Percentiles rank a stretch among this genome's conserved stretches.
These are phyloP conservation scores for Urosaurus nigricauda DNA, from an alignment of 2,797 vertebrate species.

Conservation along the genomic window DNA sequence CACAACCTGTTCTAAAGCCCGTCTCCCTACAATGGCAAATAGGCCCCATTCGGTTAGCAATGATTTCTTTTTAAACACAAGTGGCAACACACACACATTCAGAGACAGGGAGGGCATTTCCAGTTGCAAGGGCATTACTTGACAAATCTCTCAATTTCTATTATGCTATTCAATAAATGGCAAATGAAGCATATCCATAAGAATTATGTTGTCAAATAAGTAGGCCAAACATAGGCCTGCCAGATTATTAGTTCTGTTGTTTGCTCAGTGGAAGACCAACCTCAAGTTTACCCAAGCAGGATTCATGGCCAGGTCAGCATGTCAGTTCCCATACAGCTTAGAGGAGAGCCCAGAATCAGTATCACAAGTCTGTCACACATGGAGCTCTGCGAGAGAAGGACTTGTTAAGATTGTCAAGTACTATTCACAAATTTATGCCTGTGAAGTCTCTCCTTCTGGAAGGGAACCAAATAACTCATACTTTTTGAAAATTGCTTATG, in stretches of 20 bases:
- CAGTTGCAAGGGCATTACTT: slow-evolving; percentile 46
- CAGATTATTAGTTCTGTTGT: slow-evolving; percentile 53
- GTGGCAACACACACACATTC: slow-evolving; percentile 51
- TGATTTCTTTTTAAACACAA: slow-evolving; percentile 76
- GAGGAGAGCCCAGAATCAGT: slow-evolving; percentile 41
- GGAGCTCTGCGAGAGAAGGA: slow-evolving; percentile 55
- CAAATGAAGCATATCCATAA: slow-evolving; percentile 42
- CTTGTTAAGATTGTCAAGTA: slow-evolving; percentile 79
- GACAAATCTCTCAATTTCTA: slow-evolving; percentile 46
- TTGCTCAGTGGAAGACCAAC: slow-evolving; percentile 28
- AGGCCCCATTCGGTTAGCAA: slow-evolving; percentile 79
- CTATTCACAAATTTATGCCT: slow-evolving; percentile 78
- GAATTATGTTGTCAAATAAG: slow-evolving; percentile 52
- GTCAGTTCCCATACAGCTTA: slow-evolving; percentile 38
- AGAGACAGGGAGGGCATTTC: slow-evolving; percentile 27
- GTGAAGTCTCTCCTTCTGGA: slow-evolving; percentile 74
- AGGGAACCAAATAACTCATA: slow-evolving; percentile 78
- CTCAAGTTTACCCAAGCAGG: slow-evolving; percentile 44
- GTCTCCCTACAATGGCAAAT: slow-evolving; percentile 75
- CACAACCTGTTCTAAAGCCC: slow-evolving; percentile 76
- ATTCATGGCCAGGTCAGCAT: slow-evolving; percentile 42
- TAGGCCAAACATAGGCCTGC: slow-evolving; percentile 34
- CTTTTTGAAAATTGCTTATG: slow-evolving; percentile 82
- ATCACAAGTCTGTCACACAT: slow-evolving; percentile 46
- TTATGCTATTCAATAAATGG: slow-evolving; percentile 39